These are phyloP conservation scores for Ferdinandea cuprea DNA, from an alignment of 2,888 invertebrate species.

Conservation along the genomic window DNA sequence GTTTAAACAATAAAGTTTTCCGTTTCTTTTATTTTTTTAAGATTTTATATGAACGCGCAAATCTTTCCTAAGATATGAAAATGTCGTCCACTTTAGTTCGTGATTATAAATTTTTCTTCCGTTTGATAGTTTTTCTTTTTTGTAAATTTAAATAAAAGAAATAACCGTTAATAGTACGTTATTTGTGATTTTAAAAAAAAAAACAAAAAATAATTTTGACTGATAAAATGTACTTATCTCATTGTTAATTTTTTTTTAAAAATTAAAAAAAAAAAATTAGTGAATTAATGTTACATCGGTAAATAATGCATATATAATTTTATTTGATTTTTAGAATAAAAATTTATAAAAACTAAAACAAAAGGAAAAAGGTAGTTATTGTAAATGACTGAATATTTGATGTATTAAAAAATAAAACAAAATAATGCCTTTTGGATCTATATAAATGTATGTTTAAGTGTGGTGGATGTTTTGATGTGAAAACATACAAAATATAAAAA, in stretches of 20 bases:
- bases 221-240: constrained; percentile 66
- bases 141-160: constrained; percentile 10
- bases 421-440: constrained; percentile 50
- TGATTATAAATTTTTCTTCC: constrained; percentile 1
- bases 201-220: constrained; percentile 50
- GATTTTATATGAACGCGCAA: constrained; percentile 20
- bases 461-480: constrained; percentile 31
- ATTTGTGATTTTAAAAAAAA: constrained; percentile 55
- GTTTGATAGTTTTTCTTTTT: constrained; percentile 7
- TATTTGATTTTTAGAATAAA: constrained; percentile 12
- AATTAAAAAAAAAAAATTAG: too few species aligned
- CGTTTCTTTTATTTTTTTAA: constrained; percentile 44
- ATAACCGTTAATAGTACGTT: constrained; percentile 32
- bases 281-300: constrained; percentile 18
- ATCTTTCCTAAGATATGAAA: constrained; percentile 5
- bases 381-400: constrained; percentile 60
- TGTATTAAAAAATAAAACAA: constrained; percentile 39
- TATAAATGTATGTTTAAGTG: constrained; percentile 36
- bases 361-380: constrained; percentile 45
- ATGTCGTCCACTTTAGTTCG: constrained; percentile 50
- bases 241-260: constrained; percentile 49
- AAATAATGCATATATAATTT: constrained; percentile 4
- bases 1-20: constrained; percentile 83
- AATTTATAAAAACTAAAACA: neutral
- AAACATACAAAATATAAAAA: neutral